These are phyloP conservation scores for Sinonovacula constricta DNA, from an alignment of 1,140 invertebrate genomes.

Conservation along the genomic window DNA sequence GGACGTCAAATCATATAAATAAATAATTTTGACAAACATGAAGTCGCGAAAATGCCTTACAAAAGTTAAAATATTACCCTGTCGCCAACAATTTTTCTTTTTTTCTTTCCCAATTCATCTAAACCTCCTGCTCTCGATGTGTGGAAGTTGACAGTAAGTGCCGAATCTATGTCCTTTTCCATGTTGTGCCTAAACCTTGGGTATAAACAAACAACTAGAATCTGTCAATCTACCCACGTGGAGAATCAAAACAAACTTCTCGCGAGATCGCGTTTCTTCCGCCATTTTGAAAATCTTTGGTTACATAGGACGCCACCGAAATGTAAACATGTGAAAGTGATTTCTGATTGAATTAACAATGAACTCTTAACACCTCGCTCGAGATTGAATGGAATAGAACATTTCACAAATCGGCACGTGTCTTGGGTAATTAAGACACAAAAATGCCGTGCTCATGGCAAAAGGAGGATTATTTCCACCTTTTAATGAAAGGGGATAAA, in stretches of 20 bases:
- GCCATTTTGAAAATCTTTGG: constrained; percentile 49
- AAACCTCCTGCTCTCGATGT: neutral
- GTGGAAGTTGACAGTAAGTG: constrained; percentile 18
- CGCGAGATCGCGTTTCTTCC: constrained; percentile 38
- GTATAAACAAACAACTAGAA: no score
- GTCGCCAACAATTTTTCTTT: constrained; percentile 14
- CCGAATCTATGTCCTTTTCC: constrained; percentile 33
- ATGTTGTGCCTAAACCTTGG: no score
- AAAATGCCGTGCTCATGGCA: constrained; percentile 73
- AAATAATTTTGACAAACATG: no score
- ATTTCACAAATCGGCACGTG: no score
- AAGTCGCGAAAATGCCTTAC: constrained; percentile 20
- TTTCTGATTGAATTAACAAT: no score
- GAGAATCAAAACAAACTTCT: no score
- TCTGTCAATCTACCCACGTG: no score
- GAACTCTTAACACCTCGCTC: no score
- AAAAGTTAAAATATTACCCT: constrained; percentile 23
- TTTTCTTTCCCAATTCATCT: neutral
- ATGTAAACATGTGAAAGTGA: constrained; percentile 49
- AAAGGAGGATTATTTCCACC: constrained; percentile 72
- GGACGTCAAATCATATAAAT: no score
- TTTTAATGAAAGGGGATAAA: constrained; percentile 67
- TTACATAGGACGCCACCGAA: constrained; percentile 49
- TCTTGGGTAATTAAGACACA: no score
- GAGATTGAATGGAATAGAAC: no score